phyloP scores from a whole-genome alignment of 2,113 vertebrate genomes.

The Alectura lathami region DNA sequence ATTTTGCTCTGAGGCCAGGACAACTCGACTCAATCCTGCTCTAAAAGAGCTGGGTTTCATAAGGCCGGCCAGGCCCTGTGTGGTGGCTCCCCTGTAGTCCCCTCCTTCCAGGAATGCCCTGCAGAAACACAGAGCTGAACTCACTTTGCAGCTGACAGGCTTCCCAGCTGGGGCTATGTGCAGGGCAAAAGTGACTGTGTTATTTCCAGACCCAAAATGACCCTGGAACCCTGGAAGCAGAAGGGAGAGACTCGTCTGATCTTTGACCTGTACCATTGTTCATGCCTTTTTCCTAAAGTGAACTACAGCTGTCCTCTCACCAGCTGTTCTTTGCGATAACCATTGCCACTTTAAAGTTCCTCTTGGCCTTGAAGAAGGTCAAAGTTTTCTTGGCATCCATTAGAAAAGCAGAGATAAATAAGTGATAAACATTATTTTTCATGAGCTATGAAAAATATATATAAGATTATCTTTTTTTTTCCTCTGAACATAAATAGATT shows the following conservation, averaged over 20 bases:
- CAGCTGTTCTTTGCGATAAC: neutral
- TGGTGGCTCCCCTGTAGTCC: fast-evolving
- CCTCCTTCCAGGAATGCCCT: neutral
- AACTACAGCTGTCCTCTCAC: neutral
- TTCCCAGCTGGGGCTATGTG: neutral
- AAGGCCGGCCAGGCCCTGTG: neutral
- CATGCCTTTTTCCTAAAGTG: neutral
- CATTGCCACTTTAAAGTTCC: neutral
- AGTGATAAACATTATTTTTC: neutral
- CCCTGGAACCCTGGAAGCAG: neutral
- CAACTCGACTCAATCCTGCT: neutral
- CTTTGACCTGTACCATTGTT: conserved; percentile 34
- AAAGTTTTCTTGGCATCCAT: neutral
- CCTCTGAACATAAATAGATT: neutral
- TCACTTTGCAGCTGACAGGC: neutral
- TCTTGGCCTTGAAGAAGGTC: neutral
- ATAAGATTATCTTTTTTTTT: neutral
- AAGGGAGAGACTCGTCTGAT: conserved; percentile 3
- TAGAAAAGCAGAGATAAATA: neutral
- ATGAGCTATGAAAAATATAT: neutral
- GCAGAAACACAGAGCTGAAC: neutral
- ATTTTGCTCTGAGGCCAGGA: neutral
- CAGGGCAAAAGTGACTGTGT: neutral
- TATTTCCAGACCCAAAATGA: neutral
- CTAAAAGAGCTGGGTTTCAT: neutral